phyloP scores from a whole-genome alignment of 2,888 invertebrate species.

The Caenorhabditis japonica region DNA sequence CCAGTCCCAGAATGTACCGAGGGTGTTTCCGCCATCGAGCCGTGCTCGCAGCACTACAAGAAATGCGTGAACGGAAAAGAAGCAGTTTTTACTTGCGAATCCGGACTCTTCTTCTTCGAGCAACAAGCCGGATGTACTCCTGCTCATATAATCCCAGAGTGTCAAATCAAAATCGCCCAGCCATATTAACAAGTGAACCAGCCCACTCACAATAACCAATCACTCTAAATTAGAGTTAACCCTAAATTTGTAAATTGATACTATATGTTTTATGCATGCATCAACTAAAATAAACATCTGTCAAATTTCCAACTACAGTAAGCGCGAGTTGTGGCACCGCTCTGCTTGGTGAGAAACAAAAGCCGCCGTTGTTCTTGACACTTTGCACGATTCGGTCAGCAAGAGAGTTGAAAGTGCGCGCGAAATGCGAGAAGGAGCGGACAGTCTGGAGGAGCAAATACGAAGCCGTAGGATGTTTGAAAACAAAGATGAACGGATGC shows the following conservation, averaged over 20 bases:
- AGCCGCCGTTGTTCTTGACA: conserved; percentile 49
- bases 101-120: conserved; percentile 31
- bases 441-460: conserved; percentile 47
- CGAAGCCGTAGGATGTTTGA: conserved; percentile 41
- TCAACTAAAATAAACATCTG: no score
- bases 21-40: conserved; percentile 23
- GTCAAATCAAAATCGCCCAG: neutral
- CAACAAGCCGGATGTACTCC: conserved; percentile 18
- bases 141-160: conserved; percentile 17
- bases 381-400: conserved; percentile 45
- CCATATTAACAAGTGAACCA: no score
- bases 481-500: conserved; percentile 49
- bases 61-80: conserved; percentile 38
- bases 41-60: conserved; percentile 29
- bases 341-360: no score
- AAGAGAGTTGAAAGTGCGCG: conserved; percentile 11
- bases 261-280: no score
- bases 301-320: no score
- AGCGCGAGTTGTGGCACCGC: no score
- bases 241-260: no score
- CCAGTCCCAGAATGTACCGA: conserved; percentile 14
- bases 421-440: conserved; percentile 6
- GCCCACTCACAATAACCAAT: no score
- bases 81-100: conserved; percentile 28
- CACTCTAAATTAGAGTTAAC: no score